A percentile compares a stretch with the other conserved stretches of the same genome.
Evolutionary conservation across 2,888 invertebrate species (phyloP).

Genomic region (Dasysyrphus tricinctus): DNA sequence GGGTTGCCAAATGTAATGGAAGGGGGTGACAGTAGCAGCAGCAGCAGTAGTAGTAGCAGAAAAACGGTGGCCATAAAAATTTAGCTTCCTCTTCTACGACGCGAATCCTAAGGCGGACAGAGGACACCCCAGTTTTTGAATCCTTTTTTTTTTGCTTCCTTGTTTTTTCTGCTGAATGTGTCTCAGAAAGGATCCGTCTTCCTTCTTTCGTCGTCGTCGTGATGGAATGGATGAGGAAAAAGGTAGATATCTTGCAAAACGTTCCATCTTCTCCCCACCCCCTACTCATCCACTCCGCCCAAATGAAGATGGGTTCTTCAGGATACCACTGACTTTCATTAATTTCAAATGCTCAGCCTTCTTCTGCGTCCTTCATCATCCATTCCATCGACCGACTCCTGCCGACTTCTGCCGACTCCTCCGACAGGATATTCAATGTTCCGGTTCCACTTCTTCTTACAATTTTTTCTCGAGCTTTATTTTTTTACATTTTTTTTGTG

Average conservation of each 20-base stretch:
- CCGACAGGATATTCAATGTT: slow-evolving; percentile 70
- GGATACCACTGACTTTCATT: slow-evolving; percentile 75
- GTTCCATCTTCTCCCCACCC: background rate
- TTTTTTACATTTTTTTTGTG: slow-evolving; percentile 44
- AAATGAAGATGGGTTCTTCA: slow-evolving; percentile 66
- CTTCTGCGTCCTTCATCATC: slow-evolving; percentile 28
- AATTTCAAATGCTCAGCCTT: slow-evolving; percentile 73
- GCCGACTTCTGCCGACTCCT: slow-evolving; percentile 21
- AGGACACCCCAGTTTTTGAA: slow-evolving; percentile 62
- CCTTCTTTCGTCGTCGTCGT: slow-evolving; percentile 32
- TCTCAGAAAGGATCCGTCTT: slow-evolving; percentile 65
- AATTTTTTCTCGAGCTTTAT: slow-evolving; percentile 25
- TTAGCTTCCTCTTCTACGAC: slow-evolving; percentile 69
- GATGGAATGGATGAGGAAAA: slow-evolving; percentile 66
- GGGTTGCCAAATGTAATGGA: slow-evolving; percentile 66
- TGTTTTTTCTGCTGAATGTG: slow-evolving; percentile 35
- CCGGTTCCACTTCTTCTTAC: slow-evolving; percentile 72
- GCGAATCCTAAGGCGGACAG: slow-evolving; percentile 74
- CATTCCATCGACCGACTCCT: slow-evolving; percentile 4
- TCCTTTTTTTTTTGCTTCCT: slow-evolving; percentile 56
- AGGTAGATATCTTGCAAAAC: slow-evolving; percentile 59
- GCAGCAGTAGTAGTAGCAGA: slow-evolving; percentile 20
- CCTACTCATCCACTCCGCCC: background rate
- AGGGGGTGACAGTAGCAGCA: slow-evolving; percentile 21
- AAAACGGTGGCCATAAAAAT: slow-evolving; percentile 74